Conservation (phyloP, 1,140 invertebrate genomes). For the Sarcophaga bullata region DNA sequence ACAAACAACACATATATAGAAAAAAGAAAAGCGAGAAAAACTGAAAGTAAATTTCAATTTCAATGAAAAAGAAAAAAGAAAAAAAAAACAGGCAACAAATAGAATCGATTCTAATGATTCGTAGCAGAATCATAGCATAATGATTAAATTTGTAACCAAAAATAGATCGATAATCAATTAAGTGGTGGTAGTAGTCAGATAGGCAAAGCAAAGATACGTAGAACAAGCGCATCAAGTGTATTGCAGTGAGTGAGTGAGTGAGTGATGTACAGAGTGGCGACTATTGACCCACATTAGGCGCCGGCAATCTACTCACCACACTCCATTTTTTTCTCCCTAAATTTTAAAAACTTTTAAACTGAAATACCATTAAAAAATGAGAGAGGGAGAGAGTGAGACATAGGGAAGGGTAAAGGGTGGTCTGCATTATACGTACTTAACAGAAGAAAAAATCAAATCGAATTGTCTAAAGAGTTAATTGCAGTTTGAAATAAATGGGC, state of each 20-base stretch:
- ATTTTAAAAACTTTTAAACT: no score
- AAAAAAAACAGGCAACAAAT: not conserved
- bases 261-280: no score
- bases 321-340: no score
- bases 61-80: not conserved
- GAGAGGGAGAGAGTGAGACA: no score
- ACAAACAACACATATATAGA: not conserved
- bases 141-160: not conserved
- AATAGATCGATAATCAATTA: constrained; percentile 5
- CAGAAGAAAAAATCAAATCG: not conserved
- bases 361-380: no score
- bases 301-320: no score
- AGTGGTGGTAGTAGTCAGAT: not conserved
- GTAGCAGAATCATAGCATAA: not conserved
- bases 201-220: no score
- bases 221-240: not conserved
- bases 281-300: no score
- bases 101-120: not conserved
- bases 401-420: no score
- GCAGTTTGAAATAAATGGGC: not conserved
- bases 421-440: not conserved
- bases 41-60: not conserved
- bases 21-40: no score
- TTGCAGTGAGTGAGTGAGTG: no score
- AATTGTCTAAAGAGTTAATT: constrained; percentile 12